These are phyloP conservation scores for Atta colombica DNA, from an alignment of 1,140 invertebrate species.

Conservation along the genomic window DNA sequence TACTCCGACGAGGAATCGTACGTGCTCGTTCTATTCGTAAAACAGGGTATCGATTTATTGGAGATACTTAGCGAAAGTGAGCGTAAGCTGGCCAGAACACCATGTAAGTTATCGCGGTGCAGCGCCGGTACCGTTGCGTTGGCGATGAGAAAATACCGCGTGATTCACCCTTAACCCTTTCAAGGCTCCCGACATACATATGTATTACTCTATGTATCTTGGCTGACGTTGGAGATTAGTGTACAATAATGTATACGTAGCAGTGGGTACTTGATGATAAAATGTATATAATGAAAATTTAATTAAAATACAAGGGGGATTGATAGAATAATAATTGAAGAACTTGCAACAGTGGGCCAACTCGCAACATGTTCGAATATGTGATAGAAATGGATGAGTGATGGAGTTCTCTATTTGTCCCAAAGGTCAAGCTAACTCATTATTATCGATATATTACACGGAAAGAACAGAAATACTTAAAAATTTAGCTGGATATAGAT, in stretches of 20 bases:
- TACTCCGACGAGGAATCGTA: constrained; percentile 7
- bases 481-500: no score
- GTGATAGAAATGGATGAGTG: no score
- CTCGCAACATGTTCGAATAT: no score
- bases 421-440: no score
- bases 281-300: not conserved
- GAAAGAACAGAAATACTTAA: no score
- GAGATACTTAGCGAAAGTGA: not conserved
- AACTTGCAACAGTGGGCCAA: no score
- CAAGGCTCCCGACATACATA: constrained; percentile 28
- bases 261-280: not conserved
- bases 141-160: constrained; percentile 68
- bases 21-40: constrained; percentile 28
- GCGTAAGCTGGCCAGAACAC: constrained; percentile 25
- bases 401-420: no score
- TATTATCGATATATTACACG: no score
- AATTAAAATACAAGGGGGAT: constrained; percentile 7
- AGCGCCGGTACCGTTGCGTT: constrained; percentile 63
- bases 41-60: constrained; percentile 57
- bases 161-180: constrained; percentile 67
- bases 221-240: constrained; percentile 22
- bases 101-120: constrained; percentile 64
- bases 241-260: not conserved
- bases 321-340: not conserved
- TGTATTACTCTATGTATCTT: constrained; percentile 25